Evolutionary conservation across 2,888 invertebrate genomes (phyloP), one percentile per base, ranked within the genome.

Genomic region (Silvanus unidentatus): DNA sequence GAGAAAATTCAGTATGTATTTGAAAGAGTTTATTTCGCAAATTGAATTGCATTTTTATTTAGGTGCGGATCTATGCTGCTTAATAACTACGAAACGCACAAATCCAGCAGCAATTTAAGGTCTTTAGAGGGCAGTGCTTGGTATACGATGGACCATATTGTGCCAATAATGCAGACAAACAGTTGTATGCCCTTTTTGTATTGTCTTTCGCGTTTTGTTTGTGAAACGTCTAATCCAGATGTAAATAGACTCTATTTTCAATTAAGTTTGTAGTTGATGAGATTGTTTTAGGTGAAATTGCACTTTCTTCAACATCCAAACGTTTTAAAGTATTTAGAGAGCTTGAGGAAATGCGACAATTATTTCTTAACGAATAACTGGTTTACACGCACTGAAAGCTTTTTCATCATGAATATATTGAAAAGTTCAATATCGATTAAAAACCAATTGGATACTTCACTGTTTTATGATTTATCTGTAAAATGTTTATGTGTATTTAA

Each of bases 321-420:
- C 63, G 57, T 68, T 63, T 40, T 57, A 54, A 44, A 58, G 55
- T 81, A 80, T 61, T 61, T 79, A 14, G 64, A 60, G 42, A 65
- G 63, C 41, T 49, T 80, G 11, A 68, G 70, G 49, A 45, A 52
- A 9, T 40, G 56, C 1, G 44, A 55, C 12, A 58, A 57, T 37
- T 69, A 64, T 46, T 71, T 70, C 56, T 66, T 80, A n/a, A 73
- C 71, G 45, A 73, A 73, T 36, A 79, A 79, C 60, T 81, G 80
- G 80, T 80, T 80, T 60, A 79, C 81, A 0, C 79, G 80, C 71
- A 74, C 77, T 55, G 84, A 84, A 70, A 73, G 76, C 6, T 73
- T 75, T 46, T 69, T 84, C 8, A 59, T 80, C 5, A 74, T 75
- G 56, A 75, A 74, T 58, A 65, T 76, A 43, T 61, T 80, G 16